Evolutionary conservation across 2,888 invertebrate species (phyloP), one percentile per base, ranked within the genome.

Genomic region (Coelogynopora nodosa): DNA sequence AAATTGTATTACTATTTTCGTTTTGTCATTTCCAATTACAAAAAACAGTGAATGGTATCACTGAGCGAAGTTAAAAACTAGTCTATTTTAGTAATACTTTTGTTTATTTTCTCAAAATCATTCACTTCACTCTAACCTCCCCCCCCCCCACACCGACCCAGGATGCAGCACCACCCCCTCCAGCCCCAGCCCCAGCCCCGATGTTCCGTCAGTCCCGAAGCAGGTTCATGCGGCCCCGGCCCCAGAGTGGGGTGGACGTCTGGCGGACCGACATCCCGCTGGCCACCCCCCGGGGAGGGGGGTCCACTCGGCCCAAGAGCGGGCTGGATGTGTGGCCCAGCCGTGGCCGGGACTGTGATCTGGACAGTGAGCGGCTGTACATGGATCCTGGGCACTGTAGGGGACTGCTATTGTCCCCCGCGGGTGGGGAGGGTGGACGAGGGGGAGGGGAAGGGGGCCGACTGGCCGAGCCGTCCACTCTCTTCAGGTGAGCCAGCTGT

Each of bases 161-260:
- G n/a, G n/a, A n/a, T n/a, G n/a, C n/a, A n/a, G n/a, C n/a, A n/a
- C n/a, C n/a, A n/a, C 49, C 49, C 5, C 5, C 49, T 5, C 49
- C 49, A 49, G 5, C 5, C 5, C 5, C 49, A 49, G 49, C 49
- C 5, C 49, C 49, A 49, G 5, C 49, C 49, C 5, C 74, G 2
- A 26, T 23, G 18, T 23, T 74, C 10, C 74, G 74, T 5, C 74
- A 74, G 23, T 74, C 74, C 74, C 5, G 27, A 26, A 74, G 2
- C 23, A 10, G 74, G 5, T 74, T 74, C 74, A n/a, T 26, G 18
- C 74, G 74, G 27, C 74, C 74, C 2, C 74, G 74, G 74, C 74
- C 74, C 74, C 74, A 74, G 74, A 74, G 74, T 26, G 74, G 74
- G 5, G 74, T 74, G 10, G 74, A 74, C 74, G 74, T 26, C 74